Base-by-base conservation (phyloP, 1,140 invertebrate species). In the Schlechtendalia chinensis region DNA sequence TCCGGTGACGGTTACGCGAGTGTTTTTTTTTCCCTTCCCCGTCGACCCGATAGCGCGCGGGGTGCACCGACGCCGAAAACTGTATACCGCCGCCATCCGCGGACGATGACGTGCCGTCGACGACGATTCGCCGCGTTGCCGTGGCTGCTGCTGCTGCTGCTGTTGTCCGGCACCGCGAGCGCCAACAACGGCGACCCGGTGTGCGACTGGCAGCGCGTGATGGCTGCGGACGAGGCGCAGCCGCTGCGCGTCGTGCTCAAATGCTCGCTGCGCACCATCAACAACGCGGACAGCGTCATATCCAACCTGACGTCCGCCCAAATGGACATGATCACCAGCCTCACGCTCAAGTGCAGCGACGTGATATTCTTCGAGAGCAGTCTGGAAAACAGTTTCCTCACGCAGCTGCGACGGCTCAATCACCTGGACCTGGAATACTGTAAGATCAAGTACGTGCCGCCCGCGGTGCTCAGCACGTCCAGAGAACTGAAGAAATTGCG, bases 391-490 rank as follows among this genome's bases (percentile, higher is more conserved):
- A 89, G 89, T 82, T 92, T 94, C 83, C 86, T 96, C 83, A 88
- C 91, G n/a, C 93, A 95, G 86, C 87, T 96, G 82, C 89, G 90
- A 67, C 90, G 92, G 82, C 87, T 96, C 67, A 88, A 91, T 84
- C 91, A 93, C 84, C 88, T 96, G 81, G 89, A 91, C 83, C 88
- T 96, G 83, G 92, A 94, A 85, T 91, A 93, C 84, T 97, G 95
- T 88, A 94, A 95, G 87, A 87, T 97, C 84, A 89, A 89, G 72
- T 89, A 91, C 85, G 91, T 94, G 88, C 91, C 92, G 47, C 86
- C 90, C 45, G 90, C 90, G 79, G 91, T 92, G 4, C 87, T 96
- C 12, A 88, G 89, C 50, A 93, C 93, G 22, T 87, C 96, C 27
- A 86, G 88, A 83, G 90, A 93, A 84, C 88, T 96, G 58, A 87